Evolutionary conservation across 1,140 invertebrate genomes (phyloP).

Genomic region (Frieseomelitta varia): DNA sequence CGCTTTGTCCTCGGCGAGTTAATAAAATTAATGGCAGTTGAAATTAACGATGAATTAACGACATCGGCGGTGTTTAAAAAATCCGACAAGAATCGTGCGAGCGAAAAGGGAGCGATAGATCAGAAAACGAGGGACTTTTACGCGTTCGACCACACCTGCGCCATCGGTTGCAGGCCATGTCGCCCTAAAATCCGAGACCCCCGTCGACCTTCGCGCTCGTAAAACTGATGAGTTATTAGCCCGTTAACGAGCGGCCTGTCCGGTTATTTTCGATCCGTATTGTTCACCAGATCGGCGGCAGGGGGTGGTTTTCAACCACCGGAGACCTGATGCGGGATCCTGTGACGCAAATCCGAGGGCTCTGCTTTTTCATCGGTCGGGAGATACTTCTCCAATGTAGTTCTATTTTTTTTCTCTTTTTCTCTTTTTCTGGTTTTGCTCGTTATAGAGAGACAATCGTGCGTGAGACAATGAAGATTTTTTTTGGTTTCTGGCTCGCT

Average conservation of each 20-base stretch:
- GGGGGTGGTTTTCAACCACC: neutral
- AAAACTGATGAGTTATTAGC: conserved; percentile 71
- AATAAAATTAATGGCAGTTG: too few species aligned
- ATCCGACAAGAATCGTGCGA: neutral
- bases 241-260: conserved; percentile 63
- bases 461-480: conserved; percentile 24
- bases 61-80: neutral
- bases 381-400: conserved; percentile 4
- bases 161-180: conserved; percentile 57
- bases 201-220: conserved; percentile 52
- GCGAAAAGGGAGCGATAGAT: neutral
- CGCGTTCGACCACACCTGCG: conserved; percentile 60
- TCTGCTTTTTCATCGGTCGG: conserved; percentile 20
- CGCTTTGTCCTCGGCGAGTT: too few species aligned
- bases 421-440: neutral
- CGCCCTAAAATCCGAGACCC: conserved; percentile 64
- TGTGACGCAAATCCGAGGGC: conserved; percentile 10
- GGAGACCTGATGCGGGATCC: neutral
- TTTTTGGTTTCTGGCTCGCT: neutral
- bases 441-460: conserved; percentile 22
- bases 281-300: conserved; percentile 32
- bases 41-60: too few species aligned
- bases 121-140: conserved; percentile 12
- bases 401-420: neutral
- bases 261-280: conserved; percentile 62